Conservation (phyloP, 2,888 invertebrate genomes). For the Caenorhabditis virilis region DNA sequence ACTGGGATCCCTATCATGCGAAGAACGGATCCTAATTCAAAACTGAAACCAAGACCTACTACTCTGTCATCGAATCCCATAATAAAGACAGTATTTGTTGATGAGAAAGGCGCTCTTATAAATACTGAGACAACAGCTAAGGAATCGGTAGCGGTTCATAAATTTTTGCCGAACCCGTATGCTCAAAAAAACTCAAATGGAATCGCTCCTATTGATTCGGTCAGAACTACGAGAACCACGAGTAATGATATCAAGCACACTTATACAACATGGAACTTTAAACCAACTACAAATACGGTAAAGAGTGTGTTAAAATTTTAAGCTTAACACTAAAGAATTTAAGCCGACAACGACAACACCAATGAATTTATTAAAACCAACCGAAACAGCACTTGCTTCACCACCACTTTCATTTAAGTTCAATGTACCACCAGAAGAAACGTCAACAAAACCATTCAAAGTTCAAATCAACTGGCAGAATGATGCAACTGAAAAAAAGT, state of each 20-base stretch:
- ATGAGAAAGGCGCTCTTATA: slow-evolving; percentile 9
- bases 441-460: slow-evolving; percentile 45
- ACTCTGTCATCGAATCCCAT: slow-evolving; percentile 15
- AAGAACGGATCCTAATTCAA: slow-evolving; percentile 32
- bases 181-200: slow-evolving; percentile 22
- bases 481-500: slow-evolving; percentile 24
- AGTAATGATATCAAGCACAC: slow-evolving; percentile 14
- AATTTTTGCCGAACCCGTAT: slow-evolving; percentile 34
- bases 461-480: slow-evolving; percentile 52
- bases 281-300: too few relatives aligned
- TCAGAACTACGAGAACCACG: slow-evolving; percentile 27
- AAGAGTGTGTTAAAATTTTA: too few relatives aligned
- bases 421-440: slow-evolving; percentile 26
- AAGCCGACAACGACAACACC: slow-evolving; percentile 17
- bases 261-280: slow-evolving; percentile 31
- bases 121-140: slow-evolving; percentile 8
- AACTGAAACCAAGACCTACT: slow-evolving; percentile 17
- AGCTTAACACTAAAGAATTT: too few relatives aligned
- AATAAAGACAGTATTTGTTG: slow-evolving; percentile 25
- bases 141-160: slow-evolving; percentile 7
- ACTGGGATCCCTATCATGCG: slow-evolving; percentile 23
- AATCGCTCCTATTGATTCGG: slow-evolving; percentile 12
- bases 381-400: slow-evolving; percentile 23
- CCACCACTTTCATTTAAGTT: slow-evolving; percentile 26
- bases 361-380: slow-evolving; percentile 9